Evolutionary conservation across 2,797 vertebrate species (phyloP).

Genomic region (Poecilia velifera): DNA sequence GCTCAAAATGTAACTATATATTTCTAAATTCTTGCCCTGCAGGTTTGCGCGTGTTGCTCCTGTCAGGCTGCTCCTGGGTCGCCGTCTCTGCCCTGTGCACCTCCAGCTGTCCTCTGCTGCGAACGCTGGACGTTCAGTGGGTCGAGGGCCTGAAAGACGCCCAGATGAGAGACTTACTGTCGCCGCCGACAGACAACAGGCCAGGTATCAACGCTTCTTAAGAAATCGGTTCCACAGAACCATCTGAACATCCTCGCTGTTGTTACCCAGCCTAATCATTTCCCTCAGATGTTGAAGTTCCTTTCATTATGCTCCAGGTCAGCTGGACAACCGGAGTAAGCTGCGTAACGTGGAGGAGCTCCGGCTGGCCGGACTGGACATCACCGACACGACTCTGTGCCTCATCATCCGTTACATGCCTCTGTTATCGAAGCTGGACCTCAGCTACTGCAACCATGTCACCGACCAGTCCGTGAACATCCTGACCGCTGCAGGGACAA

Average conservation of each 20-base stretch:
- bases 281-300: neutral
- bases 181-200: slow-evolving; percentile 92
- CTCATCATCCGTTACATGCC: slow-evolving; percentile 95
- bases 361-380: slow-evolving; percentile 91
- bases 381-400: slow-evolving; percentile 90
- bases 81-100: slow-evolving; percentile 96
- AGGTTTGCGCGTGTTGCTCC: slow-evolving; percentile 91
- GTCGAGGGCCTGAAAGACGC: slow-evolving; percentile 96
- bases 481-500: slow-evolving; percentile 92
- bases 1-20: slow-evolving; percentile 18
- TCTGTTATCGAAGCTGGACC: slow-evolving; percentile 89
- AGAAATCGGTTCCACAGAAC: neutral
- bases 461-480: slow-evolving; percentile 95
- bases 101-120: slow-evolving; percentile 92
- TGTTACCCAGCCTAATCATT: neutral
- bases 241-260: neutral
- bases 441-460: slow-evolving; percentile 96
- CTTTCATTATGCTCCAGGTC: slow-evolving; percentile 77
- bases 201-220: slow-evolving; percentile 82
- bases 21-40: slow-evolving; percentile 7
- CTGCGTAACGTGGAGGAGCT: slow-evolving; percentile 92
- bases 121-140: slow-evolving; percentile 95
- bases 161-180: slow-evolving; percentile 96
- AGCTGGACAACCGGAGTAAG: slow-evolving; percentile 94
- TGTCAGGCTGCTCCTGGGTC: slow-evolving; percentile 96